Conservation (phyloP, 2,888 invertebrate genomes). For the Torymus aiolomorphi region DNA sequence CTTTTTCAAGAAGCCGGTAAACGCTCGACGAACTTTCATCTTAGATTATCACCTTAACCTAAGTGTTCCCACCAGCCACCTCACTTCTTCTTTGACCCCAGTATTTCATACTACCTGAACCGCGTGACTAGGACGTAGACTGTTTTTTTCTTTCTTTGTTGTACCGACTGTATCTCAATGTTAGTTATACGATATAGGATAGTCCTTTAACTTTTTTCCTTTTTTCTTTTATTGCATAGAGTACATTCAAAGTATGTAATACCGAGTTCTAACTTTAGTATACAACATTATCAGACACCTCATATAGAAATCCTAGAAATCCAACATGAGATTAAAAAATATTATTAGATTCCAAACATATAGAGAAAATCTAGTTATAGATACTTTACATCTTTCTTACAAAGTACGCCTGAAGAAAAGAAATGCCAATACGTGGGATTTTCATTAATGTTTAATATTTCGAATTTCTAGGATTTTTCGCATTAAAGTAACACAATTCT, state of each 20-base stretch:
- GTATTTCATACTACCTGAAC: background rate
- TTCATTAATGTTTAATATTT: background rate
- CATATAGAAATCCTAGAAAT: constrained; percentile 46
- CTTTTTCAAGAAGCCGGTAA: constrained; percentile 94
- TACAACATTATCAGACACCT: background rate
- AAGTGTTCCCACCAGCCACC: constrained; percentile 6
- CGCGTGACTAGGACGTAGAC: constrained; percentile 3
- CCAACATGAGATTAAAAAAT: background rate
- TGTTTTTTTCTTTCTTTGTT: background rate
- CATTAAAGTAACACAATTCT: background rate
- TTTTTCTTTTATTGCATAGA: no score
- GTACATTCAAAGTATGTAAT: no score
- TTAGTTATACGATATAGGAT: no score
- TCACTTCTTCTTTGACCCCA: no score
- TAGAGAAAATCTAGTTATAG: background rate
- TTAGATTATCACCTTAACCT: constrained; percentile 24
- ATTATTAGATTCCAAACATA: background rate
- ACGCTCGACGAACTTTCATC: constrained; percentile 55
- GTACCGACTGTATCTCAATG: background rate
- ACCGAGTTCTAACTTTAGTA: no score
- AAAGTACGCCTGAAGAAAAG: no score
- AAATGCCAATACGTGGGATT: background rate
- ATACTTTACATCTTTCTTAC: background rate
- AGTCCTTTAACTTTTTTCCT: no score
- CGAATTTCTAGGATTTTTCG: constrained; percentile 40